Evolutionary conservation across 2,113 vertebrate species (phyloP).

Genomic region (Natator depressus): DNA sequence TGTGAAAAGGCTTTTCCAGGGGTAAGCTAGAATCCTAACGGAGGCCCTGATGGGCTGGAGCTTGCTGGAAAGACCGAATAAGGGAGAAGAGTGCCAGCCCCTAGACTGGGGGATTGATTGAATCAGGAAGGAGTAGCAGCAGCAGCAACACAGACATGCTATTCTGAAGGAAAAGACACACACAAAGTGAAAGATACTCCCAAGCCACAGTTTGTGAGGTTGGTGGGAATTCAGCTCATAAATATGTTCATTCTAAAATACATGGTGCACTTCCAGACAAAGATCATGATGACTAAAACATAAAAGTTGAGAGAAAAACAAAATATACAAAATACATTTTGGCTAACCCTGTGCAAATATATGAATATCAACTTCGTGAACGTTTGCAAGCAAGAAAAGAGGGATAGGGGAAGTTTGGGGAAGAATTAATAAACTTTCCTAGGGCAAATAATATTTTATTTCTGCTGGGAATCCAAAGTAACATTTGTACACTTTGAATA

Average conservation of each 20-base stretch:
- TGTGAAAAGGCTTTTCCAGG: not conserved
- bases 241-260: not conserved
- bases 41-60: too few relatives aligned
- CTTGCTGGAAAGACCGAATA: too few relatives aligned
- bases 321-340: not conserved
- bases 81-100: too few relatives aligned
- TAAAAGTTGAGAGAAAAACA: not conserved
- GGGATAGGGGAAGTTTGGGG: not conserved
- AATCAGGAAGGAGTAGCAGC: too few relatives aligned
- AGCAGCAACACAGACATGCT: not conserved
- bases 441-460: not conserved
- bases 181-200: not conserved
- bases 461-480: not conserved
- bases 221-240: not conserved
- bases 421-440: not conserved
- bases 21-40: not conserved
- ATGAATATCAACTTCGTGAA: not conserved
- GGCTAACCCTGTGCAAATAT: not conserved
- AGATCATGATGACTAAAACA: not conserved
- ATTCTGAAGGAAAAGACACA: not conserved
- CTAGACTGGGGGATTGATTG: too few relatives aligned
- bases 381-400: not conserved
- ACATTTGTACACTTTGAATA: not conserved
- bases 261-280: not conserved
- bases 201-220: not conserved